Percentiles rank a stretch among this genome's conserved stretches.
phyloP scores from a whole-genome alignment of 2,888 invertebrate species.

The Rhagium mordax region DNA sequence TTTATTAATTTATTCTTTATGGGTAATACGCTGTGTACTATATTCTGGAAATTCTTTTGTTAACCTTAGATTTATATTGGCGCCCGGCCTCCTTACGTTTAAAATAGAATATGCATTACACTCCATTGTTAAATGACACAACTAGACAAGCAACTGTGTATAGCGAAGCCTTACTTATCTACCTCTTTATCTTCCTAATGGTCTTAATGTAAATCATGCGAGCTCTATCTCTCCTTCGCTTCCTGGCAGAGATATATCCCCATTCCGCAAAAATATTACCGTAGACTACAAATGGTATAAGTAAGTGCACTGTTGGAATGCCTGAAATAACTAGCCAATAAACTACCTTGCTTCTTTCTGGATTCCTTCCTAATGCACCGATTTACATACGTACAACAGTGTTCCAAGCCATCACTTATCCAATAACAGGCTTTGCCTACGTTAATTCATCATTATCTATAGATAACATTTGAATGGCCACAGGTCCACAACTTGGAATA shows the following conservation, averaged over 20 bases:
- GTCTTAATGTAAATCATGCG: constrained; percentile 46
- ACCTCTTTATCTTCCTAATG: constrained; percentile 40
- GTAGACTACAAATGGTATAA: constrained; percentile 32
- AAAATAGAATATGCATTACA: constrained; percentile 14
- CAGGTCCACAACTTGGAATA: no score
- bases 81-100: not conserved
- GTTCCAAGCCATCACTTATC: constrained; percentile 35
- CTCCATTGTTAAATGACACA: constrained; percentile 5
- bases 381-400: constrained; percentile 56
- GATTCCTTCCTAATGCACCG: constrained; percentile 55
- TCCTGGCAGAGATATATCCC: constrained; percentile 40
- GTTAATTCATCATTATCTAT: constrained; percentile 35
- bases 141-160: constrained; percentile 27
- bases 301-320: constrained; percentile 42
- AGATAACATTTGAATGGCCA: constrained; percentile 3
- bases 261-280: constrained; percentile 41
- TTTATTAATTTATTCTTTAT: no score
- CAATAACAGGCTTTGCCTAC: constrained; percentile 32
- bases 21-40: not conserved
- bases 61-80: constrained; percentile 5
- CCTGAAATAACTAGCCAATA: constrained; percentile 49
- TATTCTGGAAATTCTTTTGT: not conserved
- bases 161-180: constrained; percentile 35
- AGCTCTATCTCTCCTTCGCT: constrained; percentile 41
- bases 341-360: constrained; percentile 53